These are phyloP conservation scores for Clepsis dumicolana DNA, from an alignment of 2,888 invertebrate species.

Conservation along the genomic window DNA sequence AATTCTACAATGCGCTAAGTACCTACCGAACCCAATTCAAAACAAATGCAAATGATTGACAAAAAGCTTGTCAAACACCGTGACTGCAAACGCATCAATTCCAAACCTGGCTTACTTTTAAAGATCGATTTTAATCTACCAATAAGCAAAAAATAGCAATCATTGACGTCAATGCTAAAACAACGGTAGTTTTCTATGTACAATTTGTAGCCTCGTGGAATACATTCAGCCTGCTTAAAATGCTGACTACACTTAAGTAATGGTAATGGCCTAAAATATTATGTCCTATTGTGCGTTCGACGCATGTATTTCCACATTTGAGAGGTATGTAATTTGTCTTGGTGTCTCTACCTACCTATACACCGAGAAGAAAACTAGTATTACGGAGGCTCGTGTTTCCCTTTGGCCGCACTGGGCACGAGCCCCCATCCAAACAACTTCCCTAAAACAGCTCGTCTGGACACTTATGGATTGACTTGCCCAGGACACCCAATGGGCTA, in stretches of 20 bases:
- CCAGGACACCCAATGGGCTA: too few species aligned
- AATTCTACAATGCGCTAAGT: too few species aligned
- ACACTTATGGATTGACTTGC: too few species aligned
- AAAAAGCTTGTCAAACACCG: background rate
- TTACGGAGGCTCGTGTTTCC: too few species aligned
- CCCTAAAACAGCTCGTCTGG: too few species aligned
- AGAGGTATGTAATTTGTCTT: background rate
- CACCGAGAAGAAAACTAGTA: background rate
- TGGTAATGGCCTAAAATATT: background rate
- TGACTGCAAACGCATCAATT: background rate
- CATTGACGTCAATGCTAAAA: constrained; percentile 8
- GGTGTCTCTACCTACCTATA: background rate
- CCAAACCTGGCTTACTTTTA: background rate
- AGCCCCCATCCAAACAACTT: too few species aligned
- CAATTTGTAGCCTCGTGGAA: constrained; percentile 3
- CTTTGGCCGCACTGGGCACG: too few species aligned
- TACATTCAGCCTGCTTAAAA: constrained; percentile 23
- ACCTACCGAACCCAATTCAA: too few species aligned
- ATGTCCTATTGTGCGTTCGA: background rate
- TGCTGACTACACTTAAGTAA: constrained; percentile 17
- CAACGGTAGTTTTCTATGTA: background rate
- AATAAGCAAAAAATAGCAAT: background rate
- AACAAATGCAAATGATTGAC: constrained; percentile 20
- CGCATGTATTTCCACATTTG: background rate
- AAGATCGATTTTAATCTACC: background rate